Conservation (phyloP, 2,888 invertebrate genomes). For the Priocnemis perturbator region DNA sequence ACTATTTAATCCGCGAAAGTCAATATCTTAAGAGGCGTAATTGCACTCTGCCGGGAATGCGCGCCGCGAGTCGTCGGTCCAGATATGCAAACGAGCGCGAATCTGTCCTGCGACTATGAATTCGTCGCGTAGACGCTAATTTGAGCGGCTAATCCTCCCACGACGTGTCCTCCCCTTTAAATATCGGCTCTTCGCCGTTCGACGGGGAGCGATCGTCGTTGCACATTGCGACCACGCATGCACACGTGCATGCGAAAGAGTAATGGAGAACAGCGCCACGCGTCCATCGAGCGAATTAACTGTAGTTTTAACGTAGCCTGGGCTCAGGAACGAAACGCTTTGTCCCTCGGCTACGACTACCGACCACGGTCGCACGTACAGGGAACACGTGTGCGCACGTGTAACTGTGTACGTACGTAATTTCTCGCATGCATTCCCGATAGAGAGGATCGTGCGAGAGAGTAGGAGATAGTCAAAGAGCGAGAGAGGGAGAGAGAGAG, state of each 20-base stretch:
- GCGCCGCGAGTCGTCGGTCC: too few species aligned
- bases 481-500: too few species aligned
- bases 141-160: too few species aligned
- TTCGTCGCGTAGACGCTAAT: too few species aligned
- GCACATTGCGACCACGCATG: too few species aligned
- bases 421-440: slow-evolving; percentile 15
- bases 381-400: slow-evolving; percentile 11
- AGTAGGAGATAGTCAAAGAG: neutral
- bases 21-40: too few species aligned
- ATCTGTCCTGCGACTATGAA: neutral
- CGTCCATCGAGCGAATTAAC: slow-evolving; percentile 55
- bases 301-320: slow-evolving; percentile 54
- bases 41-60: too few species aligned
- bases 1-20: too few species aligned
- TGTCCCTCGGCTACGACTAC: slow-evolving; percentile 29
- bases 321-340: slow-evolving; percentile 34
- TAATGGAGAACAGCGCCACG: slow-evolving; percentile 28
- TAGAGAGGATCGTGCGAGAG: neutral
- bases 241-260: neutral
- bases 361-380: neutral
- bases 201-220: too few species aligned
- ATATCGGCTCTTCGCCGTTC: too few species aligned
- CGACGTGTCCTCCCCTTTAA: too few species aligned
- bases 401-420: slow-evolving; percentile 14
- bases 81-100: too few species aligned